Base-by-base conservation (phyloP, 2,113 vertebrate species). In the Siniperca knerii region DNA sequence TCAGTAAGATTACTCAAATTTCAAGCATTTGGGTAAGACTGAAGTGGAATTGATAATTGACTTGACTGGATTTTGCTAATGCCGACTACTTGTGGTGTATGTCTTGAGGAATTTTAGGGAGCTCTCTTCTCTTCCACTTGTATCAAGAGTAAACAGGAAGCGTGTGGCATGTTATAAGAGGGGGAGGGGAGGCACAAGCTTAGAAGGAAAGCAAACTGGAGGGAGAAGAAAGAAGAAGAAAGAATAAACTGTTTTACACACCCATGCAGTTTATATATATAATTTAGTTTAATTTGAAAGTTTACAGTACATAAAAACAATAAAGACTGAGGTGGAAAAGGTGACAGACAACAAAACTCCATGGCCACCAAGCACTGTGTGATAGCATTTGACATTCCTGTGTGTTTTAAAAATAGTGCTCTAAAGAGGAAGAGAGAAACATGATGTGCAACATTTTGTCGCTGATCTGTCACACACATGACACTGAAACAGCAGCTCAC, bases 121-220 rank as follows among this genome's bases (percentile, higher is more conserved):
- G 85, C 70, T 61, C 72, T 88, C 84, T 83, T 65, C 83, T 87
- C 86, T 81, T 93, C 62, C 90, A 87, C 65, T 93, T 92, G 91
- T 93, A 86, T 93, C 79, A 92, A 90, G 87, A 90, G 92, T 94
- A 95, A 95, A 96, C 95, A 96, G 94, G 95, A 96, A 95, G 65
- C 42, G 69, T 86, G 87, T 91, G 91, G 90, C 89, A 91, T 93
- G 85, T 71, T 79, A 79, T 77, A 73, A 73, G 72, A 35, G 84
- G 90, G 92, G 85, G 92, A 87, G 75, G 93, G 90, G 90, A 77
- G 18, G 54, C 52, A 65, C 18, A n/a, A 55, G 86, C 57, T 61
- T 13, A 40, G 50, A 37, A 25, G 61, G 68, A 82, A 46, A 52
- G 61, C 5, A 76, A 52, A 29, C 71, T 70, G 64, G 55, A 61